Percentiles rank a stretch among this genome's conserved stretches.
Conservation (phyloP, 2,888 invertebrate species). For the Herminia tarsipennalis region DNA sequence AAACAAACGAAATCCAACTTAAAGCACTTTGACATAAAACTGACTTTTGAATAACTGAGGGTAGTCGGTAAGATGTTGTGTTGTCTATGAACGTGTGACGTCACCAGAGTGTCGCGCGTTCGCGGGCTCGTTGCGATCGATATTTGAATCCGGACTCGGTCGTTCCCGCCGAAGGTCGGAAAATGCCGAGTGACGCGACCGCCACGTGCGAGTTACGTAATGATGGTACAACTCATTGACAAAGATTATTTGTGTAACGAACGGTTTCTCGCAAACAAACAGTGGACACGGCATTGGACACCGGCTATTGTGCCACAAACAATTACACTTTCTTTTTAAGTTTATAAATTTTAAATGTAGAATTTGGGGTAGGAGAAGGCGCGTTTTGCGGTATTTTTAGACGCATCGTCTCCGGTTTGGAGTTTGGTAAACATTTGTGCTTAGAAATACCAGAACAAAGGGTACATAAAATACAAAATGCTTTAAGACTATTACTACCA, state of each 20-base stretch:
- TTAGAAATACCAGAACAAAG: too few species aligned
- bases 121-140: conserved; percentile 70
- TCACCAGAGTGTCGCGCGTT: conserved; percentile 74
- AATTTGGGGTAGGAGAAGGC: background rate
- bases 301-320: background rate
- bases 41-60: conserved; percentile 15
- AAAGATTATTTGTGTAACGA: conserved; percentile 71
- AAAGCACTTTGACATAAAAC: conserved; percentile 4
- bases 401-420: too few species aligned
- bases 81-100: conserved; percentile 59
- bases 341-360: too few species aligned
- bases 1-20: conserved; percentile 19
- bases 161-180: conserved; percentile 61
- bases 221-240: conserved; percentile 79
- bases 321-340: background rate
- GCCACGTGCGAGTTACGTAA: conserved; percentile 82
- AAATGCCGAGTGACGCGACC: conserved; percentile 56
- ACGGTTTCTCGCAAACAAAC: conserved; percentile 57
- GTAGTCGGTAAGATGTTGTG: conserved; percentile 18
- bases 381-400: too few species aligned
- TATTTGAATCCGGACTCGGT: conserved; percentile 63
- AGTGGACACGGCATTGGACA: conserved; percentile 10
- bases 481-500: too few species aligned
- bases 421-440: too few species aligned
- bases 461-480: too few species aligned